Evolutionary conservation across 2,797 vertebrate species (phyloP), one percentile per base, ranked within the genome.

Genomic region (Podarcis lilfordi): DNA sequence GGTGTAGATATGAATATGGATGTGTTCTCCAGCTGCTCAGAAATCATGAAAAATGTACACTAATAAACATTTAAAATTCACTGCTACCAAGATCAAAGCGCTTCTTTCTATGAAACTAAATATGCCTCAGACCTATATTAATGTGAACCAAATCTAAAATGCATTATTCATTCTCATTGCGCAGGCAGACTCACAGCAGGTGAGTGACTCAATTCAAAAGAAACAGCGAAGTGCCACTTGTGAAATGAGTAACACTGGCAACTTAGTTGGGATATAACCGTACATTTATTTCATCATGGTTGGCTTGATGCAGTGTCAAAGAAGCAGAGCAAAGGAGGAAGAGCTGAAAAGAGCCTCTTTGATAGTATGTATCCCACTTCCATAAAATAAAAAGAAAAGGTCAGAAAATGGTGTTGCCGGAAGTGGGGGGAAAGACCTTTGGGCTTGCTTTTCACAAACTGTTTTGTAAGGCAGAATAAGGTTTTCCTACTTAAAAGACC

Each of bases 21-120:
- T 71, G 84, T 2, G 1, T 66, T 77, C 86, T 89, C 3, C 40
- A 25, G 75, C 74, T 89, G 50, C 75, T 89, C 8, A 25, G 79
- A 77, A 93, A 77, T 92, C 66, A 92, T 92, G 83, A 92, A 85
- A 92, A 94, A 91, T 55, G 2, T 91, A 78, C 77, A 79, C 86
- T 88, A 78, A 91, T 89, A 93, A 95, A 91, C 88, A 93, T 91
- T 93, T 94, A 93, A 91, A 79, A 95, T 93, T 93, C 90, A 89
- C 75, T 80, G 32, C 72, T 59, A 11, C 29, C 77, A 76, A 91
- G 89, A 94, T 89, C 92, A 95, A 94, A 93, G 93, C 80, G 80
- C 84, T 88, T 95, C 87, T 93, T 94, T 92, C 85, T 90, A 91
- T 81, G 86, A 91, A 89, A 89, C 87, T 92, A 94, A 95, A 92